Evolutionary conservation across 1,140 invertebrate genomes (phyloP).

Genomic region (Atta cephalotes): DNA sequence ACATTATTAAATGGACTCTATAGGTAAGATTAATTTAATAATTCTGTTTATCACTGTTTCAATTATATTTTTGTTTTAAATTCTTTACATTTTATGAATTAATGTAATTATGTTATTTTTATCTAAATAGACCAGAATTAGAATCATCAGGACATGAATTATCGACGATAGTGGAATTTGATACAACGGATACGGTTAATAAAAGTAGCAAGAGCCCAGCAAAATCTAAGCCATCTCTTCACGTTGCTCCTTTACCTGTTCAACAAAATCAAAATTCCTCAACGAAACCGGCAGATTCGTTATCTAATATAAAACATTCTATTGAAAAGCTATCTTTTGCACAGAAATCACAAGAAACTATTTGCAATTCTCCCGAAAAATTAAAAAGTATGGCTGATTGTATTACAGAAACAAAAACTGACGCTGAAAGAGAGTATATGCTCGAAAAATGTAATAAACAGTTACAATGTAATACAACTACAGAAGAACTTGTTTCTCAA

Average conservation of each 20-base stretch:
- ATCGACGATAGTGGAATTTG: slow-evolving; percentile 89
- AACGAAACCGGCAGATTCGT: background rate
- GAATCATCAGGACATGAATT: slow-evolving; percentile 86
- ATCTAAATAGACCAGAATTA: slow-evolving; percentile 75
- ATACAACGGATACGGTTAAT: slow-evolving; percentile 86
- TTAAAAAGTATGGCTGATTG: slow-evolving; percentile 10
- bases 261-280: background rate
- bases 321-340: background rate
- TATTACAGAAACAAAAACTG: slow-evolving; percentile 5
- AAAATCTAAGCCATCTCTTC: slow-evolving; percentile 70
- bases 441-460: slow-evolving; percentile 48
- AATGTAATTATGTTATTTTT: background rate
- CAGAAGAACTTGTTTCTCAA: slow-evolving; percentile 27
- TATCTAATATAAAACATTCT: slow-evolving; percentile 19
- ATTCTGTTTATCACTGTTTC: slow-evolving; percentile 5
- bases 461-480: slow-evolving; percentile 58
- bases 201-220: slow-evolving; percentile 73
- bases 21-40: slow-evolving; percentile 68
- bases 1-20: slow-evolving; percentile 76
- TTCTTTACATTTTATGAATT: background rate
- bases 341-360: slow-evolving; percentile 39
- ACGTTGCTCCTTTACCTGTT: slow-evolving; percentile 68
- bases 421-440: background rate
- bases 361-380: background rate
- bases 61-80: background rate